A percentile compares a stretch with the other conserved stretches of the same genome.
Conservation (phyloP, 1,140 invertebrate species). For the Cherax destructor region DNA sequence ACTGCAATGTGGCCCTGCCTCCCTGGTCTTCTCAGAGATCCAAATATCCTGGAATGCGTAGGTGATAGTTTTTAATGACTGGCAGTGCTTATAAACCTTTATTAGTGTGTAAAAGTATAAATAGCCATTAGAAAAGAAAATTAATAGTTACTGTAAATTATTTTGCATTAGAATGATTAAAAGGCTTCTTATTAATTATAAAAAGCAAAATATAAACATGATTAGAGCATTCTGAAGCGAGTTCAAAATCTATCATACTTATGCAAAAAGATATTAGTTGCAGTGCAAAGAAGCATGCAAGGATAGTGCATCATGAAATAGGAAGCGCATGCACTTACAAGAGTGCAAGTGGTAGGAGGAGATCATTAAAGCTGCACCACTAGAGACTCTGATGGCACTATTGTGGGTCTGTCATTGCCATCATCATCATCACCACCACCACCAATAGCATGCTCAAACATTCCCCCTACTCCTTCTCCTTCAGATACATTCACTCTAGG, state of each 20-base stretch:
- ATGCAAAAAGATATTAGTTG: neutral
- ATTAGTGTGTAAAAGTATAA: neutral
- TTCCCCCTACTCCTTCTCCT: slow-evolving; percentile 11
- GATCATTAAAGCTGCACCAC: slow-evolving; percentile 52
- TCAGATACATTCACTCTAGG: slow-evolving; percentile 13
- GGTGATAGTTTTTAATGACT: neutral
- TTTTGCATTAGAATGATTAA: neutral
- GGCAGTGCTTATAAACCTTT: neutral
- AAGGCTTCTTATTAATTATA: neutral
- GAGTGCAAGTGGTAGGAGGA: neutral
- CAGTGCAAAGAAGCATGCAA: neutral
- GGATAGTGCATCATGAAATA: neutral
- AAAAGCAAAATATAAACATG: neutral
- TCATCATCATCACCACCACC: slow-evolving; percentile 35
- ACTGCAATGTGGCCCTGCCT: slow-evolving; percentile 47
- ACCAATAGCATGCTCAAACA: slow-evolving; percentile 41
- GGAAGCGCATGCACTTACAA: slow-evolving; percentile 51
- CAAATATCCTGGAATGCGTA: slow-evolving; percentile 51
- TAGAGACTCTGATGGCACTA: slow-evolving; percentile 60
- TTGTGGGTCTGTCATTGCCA: slow-evolving; percentile 35
- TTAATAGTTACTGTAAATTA: neutral
- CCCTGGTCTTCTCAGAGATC: slow-evolving; percentile 41
- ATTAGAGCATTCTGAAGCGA: neutral
- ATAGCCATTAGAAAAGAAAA: neutral
- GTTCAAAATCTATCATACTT: neutral